These are phyloP conservation scores for Tetragonula clypearis DNA, from an alignment of 1,140 invertebrate genomes.

Conservation along the genomic window DNA sequence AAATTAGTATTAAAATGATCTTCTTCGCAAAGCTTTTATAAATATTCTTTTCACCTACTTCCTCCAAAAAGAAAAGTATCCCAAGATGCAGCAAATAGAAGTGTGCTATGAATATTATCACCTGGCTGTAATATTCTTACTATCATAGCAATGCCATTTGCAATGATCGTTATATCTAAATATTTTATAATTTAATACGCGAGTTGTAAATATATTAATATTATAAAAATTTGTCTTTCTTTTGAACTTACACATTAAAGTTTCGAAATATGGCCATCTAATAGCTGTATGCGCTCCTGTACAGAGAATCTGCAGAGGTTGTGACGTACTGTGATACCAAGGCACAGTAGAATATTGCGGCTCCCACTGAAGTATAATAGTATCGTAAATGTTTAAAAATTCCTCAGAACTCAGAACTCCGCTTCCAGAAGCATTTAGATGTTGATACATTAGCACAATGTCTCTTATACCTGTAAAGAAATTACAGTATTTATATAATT, in stretches of 20 bases:
- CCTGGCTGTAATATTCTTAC: slow-evolving; percentile 82
- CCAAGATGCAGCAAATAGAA: slow-evolving; percentile 87
- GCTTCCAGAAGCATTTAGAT: slow-evolving; percentile 86
- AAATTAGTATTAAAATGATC: background rate
- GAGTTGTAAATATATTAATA: background rate
- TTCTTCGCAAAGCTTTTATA: background rate
- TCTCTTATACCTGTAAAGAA: slow-evolving; percentile 86
- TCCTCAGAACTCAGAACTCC: slow-evolving; percentile 88
- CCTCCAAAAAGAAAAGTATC: slow-evolving; percentile 88
- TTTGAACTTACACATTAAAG: slow-evolving; percentile 86
- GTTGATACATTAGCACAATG: slow-evolving; percentile 91
- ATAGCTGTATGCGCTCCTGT: slow-evolving; percentile 85
- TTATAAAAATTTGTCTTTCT: background rate
- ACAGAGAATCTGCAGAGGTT: slow-evolving; percentile 85
- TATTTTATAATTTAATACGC: slow-evolving; percentile 42
- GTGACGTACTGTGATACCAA: slow-evolving; percentile 86
- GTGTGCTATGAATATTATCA: slow-evolving; percentile 83
- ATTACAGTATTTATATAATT: slow-evolving; percentile 7
- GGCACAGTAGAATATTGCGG: slow-evolving; percentile 85
- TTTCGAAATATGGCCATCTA: slow-evolving; percentile 88
- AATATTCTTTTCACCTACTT: slow-evolving; percentile 82
- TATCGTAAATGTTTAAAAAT: slow-evolving; percentile 91
- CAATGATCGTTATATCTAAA: slow-evolving; percentile 86
- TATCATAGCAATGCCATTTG: slow-evolving; percentile 88
- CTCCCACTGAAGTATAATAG: slow-evolving; percentile 88